Evolutionary conservation across 1,140 invertebrate genomes (phyloP).

Genomic region (Drosophila punjabiensis): DNA sequence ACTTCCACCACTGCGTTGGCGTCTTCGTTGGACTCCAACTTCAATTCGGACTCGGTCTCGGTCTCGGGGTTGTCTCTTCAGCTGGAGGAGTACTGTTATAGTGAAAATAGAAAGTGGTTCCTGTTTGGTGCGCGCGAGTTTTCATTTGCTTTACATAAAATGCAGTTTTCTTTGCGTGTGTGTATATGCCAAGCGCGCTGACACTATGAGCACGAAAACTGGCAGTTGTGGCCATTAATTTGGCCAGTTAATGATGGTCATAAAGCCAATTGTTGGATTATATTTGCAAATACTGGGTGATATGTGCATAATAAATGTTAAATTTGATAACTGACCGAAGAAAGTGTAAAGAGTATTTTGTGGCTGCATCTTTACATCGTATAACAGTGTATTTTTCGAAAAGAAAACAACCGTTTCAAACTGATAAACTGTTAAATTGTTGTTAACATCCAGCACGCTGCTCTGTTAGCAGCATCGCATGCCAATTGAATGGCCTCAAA

Average conservation of each 20-base stretch:
- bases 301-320: constrained; percentile 19
- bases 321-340: constrained; percentile 21
- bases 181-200: constrained; percentile 31
- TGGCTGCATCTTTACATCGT: not conserved
- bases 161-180: constrained; percentile 55
- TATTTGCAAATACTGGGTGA: constrained; percentile 21
- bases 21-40: constrained; percentile 30
- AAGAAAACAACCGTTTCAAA: constrained; percentile 15
- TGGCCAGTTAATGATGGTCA: constrained; percentile 35
- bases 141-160: constrained; percentile 82
- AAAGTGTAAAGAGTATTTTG: constrained; percentile 12
- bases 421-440: not conserved
- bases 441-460: constrained; percentile 17
- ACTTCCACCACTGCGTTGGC: constrained; percentile 32
- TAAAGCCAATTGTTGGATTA: constrained; percentile 24
- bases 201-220: constrained; percentile 41
- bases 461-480: constrained; percentile 19
- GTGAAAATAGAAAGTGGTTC: constrained; percentile 85
- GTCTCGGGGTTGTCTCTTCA: constrained; percentile 31
- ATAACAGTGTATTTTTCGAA: constrained; percentile 19
- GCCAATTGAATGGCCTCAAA: constrained; percentile 49
- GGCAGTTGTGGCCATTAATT: constrained; percentile 57
- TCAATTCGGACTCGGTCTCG: not conserved
- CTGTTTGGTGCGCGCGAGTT: constrained; percentile 80
- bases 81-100: constrained; percentile 76